Conservation (phyloP, 2,113 vertebrate genomes). For the Progne subis region DNA sequence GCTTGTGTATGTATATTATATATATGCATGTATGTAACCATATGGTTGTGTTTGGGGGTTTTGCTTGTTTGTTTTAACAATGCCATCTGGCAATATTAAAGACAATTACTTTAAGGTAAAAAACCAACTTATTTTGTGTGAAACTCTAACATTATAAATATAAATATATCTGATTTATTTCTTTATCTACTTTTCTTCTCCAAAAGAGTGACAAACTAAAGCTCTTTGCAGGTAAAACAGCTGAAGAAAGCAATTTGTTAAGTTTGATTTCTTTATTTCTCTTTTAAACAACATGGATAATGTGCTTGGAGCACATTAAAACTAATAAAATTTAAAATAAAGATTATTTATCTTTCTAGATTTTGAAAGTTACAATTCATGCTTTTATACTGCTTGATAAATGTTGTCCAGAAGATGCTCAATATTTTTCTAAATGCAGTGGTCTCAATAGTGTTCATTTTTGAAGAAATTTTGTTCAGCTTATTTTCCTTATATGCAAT, state of each 20-base stretch:
- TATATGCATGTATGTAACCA: neutral
- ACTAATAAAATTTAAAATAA: neutral
- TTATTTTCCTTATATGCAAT: neutral
- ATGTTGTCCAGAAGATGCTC: neutral
- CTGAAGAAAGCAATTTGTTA: neutral
- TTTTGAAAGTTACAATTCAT: neutral
- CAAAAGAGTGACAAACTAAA: neutral
- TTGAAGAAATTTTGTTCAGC: neutral
- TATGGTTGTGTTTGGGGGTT: neutral
- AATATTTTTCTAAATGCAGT: neutral
- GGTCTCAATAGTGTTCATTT: neutral
- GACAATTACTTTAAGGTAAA: neutral
- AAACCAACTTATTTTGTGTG: accelerated
- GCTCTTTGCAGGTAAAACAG: neutral
- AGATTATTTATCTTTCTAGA: neutral
- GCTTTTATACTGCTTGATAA: neutral
- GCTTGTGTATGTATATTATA: neutral
- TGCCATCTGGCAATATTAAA: neutral
- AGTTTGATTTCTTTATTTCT: neutral
- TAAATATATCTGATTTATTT: neutral
- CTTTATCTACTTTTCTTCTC: neutral
- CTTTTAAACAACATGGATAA: neutral
- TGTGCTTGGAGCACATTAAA: neutral
- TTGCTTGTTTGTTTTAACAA: neutral
- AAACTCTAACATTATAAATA: neutral